Percentiles rank a stretch among this genome's conserved stretches.
phyloP scores from a whole-genome alignment of 2,888 invertebrate species.

The Adela reaumurella region DNA sequence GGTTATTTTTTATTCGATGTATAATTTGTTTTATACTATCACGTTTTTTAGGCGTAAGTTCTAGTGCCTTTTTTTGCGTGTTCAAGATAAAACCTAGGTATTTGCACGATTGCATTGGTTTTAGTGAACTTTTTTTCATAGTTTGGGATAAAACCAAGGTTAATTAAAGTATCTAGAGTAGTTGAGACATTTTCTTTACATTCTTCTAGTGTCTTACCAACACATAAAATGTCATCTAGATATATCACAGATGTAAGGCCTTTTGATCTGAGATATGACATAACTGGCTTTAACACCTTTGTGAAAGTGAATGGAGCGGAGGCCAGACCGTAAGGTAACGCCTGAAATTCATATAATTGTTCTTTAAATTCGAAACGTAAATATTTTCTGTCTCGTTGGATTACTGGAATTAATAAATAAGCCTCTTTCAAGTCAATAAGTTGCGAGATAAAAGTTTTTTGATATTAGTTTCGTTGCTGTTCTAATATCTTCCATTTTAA shows the following conservation, averaged over 20 bases:
- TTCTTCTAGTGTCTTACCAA: neutral
- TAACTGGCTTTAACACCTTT: neutral
- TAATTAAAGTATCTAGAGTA: too few species aligned
- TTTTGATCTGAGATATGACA: neutral
- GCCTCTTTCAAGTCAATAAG: conserved; percentile 2
- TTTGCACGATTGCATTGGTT: too few species aligned
- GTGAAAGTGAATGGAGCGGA: neutral
- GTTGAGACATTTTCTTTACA: neutral
- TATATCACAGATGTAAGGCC: neutral
- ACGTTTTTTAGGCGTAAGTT: too few species aligned
- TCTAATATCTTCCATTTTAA: conserved; percentile 7
- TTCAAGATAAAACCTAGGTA: too few species aligned
- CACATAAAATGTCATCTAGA: neutral
- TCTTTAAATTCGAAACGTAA: conserved; percentile 1
- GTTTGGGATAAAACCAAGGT: too few species aligned
- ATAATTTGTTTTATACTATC: too few species aligned
- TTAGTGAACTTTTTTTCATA: too few species aligned
- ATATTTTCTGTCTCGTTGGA: neutral
- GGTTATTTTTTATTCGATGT: too few species aligned
- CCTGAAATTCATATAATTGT: neutral
- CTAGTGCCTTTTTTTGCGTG: too few species aligned
- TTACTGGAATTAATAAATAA: conserved; percentile 1
- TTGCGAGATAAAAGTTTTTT: neutral
- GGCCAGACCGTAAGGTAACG: conserved; percentile 4
- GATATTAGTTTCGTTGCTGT: conserved; percentile 2